Conservation (phyloP, 2,113 vertebrate genomes). For the Pseudorhombus dupliciocellatus region DNA sequence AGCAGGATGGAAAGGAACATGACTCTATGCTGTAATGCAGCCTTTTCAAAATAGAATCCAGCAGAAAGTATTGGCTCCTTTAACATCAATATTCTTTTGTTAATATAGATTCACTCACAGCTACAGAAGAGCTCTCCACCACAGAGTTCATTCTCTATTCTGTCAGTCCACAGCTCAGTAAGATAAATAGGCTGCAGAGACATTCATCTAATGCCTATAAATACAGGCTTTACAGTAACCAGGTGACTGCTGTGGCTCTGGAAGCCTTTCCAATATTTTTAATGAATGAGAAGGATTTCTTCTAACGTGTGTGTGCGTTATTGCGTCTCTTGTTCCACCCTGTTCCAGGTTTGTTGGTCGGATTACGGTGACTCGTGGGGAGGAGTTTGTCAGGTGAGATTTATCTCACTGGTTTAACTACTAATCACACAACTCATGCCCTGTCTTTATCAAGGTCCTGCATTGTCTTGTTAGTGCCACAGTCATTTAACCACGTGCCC, state of each 20-base stretch:
- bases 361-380: conserved; percentile 89
- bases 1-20: not conserved
- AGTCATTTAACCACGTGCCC: not conserved
- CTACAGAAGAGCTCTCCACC: not conserved
- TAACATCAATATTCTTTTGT: not conserved
- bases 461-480: not conserved
- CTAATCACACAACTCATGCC: not conserved
- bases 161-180: not conserved
- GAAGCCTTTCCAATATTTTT: not conserved
- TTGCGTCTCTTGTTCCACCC: not conserved
- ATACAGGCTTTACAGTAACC: not conserved
- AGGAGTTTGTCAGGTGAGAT: conserved; percentile 94
- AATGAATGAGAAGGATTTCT: not conserved
- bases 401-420: not conserved
- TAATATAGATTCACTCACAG: not conserved
- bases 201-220: not conserved
- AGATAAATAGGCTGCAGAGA: not conserved
- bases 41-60: not conserved
- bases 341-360: conserved; percentile 91
- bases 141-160: not conserved
- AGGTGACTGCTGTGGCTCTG: not conserved
- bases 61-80: not conserved
- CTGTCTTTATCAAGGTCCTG: not conserved
- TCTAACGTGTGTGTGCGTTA: not conserved
- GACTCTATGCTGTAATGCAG: not conserved